These are phyloP conservation scores for Eristalis pertinax DNA, from an alignment of 2,888 invertebrate genomes.

Conservation along the genomic window DNA sequence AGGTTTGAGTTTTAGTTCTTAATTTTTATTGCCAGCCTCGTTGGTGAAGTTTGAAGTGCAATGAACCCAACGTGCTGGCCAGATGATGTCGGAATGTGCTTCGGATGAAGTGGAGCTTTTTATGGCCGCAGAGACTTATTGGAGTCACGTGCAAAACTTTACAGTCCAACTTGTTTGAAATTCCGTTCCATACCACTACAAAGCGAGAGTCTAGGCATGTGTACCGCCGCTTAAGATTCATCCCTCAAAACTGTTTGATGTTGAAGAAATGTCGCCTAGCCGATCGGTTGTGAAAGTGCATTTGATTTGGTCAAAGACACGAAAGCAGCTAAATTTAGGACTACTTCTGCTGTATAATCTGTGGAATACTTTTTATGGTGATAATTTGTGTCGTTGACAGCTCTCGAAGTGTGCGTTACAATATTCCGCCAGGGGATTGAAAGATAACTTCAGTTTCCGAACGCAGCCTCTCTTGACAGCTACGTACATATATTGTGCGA, in stretches of 20 bases:
- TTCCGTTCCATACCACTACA: not conserved
- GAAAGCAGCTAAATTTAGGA: not conserved
- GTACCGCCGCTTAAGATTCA: not conserved
- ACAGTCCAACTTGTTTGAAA: not conserved
- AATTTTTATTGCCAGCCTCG: not conserved
- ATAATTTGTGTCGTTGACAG: no score
- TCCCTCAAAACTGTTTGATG: not conserved
- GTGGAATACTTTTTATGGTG: no score
- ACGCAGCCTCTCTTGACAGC: no score
- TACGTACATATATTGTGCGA: no score
- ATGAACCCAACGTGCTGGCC: not conserved
- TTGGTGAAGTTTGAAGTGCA: not conserved
- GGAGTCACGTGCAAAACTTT: conserved; percentile 1
- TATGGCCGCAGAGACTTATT: not conserved
- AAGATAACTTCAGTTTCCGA: no score
- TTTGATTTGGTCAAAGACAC: not conserved
- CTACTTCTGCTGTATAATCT: no score
- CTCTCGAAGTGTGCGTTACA: no score
- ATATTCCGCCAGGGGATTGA: no score
- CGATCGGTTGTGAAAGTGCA: not conserved
- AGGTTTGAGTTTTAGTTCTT: not conserved
- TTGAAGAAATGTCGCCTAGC: not conserved
- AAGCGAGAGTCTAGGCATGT: not conserved
- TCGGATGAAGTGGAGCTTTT: not conserved
- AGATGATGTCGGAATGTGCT: not conserved